Evolutionary conservation across 2,797 vertebrate genomes (phyloP).

Genomic region (Sebastes paucispinis): DNA sequence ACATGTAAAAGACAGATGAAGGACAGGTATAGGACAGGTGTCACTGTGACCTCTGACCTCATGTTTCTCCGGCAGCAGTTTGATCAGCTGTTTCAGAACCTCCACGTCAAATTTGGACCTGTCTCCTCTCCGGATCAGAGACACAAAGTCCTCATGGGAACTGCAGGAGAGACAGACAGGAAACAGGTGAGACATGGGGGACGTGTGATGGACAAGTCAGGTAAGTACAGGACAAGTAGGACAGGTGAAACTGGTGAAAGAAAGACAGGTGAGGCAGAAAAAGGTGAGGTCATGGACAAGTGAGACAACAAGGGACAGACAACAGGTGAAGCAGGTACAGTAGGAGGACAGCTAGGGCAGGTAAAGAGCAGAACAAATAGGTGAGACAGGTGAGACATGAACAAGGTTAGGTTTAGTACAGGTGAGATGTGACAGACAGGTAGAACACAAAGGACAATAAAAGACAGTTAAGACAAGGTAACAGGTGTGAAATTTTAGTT

Average conservation of each 20-base stretch:
- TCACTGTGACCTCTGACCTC: conserved; percentile 78
- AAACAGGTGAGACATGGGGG: not conserved
- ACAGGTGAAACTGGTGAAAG: not conserved
- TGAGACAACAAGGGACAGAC: too few relatives aligned
- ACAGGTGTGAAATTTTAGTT: too few relatives aligned
- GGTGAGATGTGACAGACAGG: not conserved
- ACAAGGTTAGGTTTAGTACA: too few relatives aligned
- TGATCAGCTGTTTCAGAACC: conserved; percentile 88
- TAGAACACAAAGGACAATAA: not conserved
- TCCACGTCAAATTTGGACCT: conserved; percentile 87
- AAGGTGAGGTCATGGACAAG: too few relatives aligned
- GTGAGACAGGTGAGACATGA: too few relatives aligned
- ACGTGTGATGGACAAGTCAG: not conserved
- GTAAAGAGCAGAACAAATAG: too few relatives aligned
- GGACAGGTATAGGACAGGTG: not conserved
- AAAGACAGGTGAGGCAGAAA: not conserved
- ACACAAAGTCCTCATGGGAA: conserved; percentile 85
- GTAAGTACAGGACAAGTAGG: not conserved
- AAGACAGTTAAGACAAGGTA: too few relatives aligned
- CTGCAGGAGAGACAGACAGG: conserved; percentile 61
- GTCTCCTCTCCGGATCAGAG: conserved; percentile 85
- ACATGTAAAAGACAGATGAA: not conserved
- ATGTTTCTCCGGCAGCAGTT: conserved; percentile 90
- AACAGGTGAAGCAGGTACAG: too few relatives aligned
- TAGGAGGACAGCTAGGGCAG: too few relatives aligned